Base-by-base conservation (phyloP, 2,797 vertebrate genomes). In the Sibirionetta formosa region DNA sequence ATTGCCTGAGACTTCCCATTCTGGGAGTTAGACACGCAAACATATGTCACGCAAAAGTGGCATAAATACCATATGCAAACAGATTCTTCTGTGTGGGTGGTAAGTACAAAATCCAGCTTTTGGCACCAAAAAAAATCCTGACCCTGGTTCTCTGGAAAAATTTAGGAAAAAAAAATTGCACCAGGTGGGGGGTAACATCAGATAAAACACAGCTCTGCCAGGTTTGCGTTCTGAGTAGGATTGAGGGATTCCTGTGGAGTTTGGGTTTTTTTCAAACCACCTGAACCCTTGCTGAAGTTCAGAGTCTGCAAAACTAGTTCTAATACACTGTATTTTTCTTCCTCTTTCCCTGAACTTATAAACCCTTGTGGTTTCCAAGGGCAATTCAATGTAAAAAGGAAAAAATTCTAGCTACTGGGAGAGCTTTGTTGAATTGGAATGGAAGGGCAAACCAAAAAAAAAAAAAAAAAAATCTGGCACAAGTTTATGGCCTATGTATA, bases 401-500 rank as follows among this genome's bases (percentile, higher is more conserved):
- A 88, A n/a, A 51, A 58, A 27, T 23, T 58, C 23, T 78, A 36
- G 64, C 18, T 72, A 79, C 84, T 70, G 42, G 51, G 51, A 86
- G 51, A 78, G 14, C 84, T 82, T 31, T 7, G 8, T 5, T 90
- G 63, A 88, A 82, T 63, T 73, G n/a, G 58, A 44, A 78, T 83
- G 44, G 89, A 86, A 91, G 46, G 50, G 35, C 79, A 90, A 92
- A 91, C n/a, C 1, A n/a, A 20, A 44, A 54, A 12, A 14, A 44
- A 63, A 44, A 27, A 31, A 65, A 68, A 66, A 56, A 66, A 33
- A 26, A 15, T 8, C 53, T 96, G 96, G 89, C 96, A 91, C 0
- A 1, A 79, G 70, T 86, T 83, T 86, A 83, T 78, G 81, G 84
- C 89, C 91, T 89, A 68, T 93, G 86, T 93, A 91, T 96, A 86